phyloP scores from a whole-genome alignment of 2,797 vertebrate species.

The Xiphorhynchus erythropygius region DNA sequence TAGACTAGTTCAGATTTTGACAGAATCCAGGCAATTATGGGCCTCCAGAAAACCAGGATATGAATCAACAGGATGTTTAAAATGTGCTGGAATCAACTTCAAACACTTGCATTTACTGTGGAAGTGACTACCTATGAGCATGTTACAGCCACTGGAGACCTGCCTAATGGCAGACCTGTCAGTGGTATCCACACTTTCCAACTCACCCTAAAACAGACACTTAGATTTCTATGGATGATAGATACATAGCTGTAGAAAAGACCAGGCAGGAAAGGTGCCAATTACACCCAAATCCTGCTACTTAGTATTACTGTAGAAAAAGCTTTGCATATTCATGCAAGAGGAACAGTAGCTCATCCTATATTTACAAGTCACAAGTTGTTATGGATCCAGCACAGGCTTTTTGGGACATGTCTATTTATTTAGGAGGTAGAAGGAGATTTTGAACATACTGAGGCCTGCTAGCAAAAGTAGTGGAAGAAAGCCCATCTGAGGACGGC shows the following conservation, averaged over 20 bases:
- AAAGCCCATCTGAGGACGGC: not conserved
- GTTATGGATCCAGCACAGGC: not conserved
- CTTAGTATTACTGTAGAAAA: not conserved
- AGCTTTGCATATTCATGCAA: not conserved
- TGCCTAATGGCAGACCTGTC: not conserved
- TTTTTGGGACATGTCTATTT: not conserved
- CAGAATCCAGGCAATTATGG: not conserved
- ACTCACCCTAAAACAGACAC: not conserved
- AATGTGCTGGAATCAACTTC: not conserved
- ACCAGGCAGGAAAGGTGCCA: not conserved
- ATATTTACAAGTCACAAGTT: not conserved
- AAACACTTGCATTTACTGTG: not conserved
- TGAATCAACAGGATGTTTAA: constrained; percentile 19
- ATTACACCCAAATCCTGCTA: not conserved
- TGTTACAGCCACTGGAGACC: not conserved
- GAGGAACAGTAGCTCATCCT: not conserved
- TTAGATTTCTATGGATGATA: not conserved
- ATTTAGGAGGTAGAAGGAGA: not conserved
- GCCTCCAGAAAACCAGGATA: not conserved
- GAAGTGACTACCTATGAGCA: not conserved
- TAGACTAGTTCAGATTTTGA: not conserved
- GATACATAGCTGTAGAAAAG: not conserved
- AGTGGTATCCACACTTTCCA: not conserved
- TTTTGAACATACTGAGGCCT: not conserved
- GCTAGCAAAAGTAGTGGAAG: not conserved